Percentiles rank a stretch among this genome's conserved stretches.
These are phyloP conservation scores for Polydrusus tereticollis DNA, from an alignment of 2,888 invertebrate species.

Conservation along the genomic window DNA sequence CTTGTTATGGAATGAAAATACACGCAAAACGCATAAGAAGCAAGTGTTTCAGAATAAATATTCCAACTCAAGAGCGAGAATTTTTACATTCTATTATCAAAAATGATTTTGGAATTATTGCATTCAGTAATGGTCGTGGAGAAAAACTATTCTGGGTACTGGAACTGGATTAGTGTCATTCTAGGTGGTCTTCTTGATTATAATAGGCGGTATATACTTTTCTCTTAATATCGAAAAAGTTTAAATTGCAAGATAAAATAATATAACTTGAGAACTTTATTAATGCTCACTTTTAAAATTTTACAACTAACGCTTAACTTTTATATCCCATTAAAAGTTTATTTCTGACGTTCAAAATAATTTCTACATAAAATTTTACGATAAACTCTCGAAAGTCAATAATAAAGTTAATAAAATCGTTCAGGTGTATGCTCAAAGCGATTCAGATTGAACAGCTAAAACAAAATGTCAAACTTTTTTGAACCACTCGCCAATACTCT, in stretches of 20 bases:
- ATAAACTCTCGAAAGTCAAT: slow-evolving; percentile 40
- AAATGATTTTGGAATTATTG: too few species aligned
- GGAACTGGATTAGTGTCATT: too few species aligned
- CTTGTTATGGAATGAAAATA: too few species aligned
- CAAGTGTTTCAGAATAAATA: too few species aligned
- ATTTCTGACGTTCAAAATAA: slow-evolving; percentile 47
- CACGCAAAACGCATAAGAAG: too few species aligned
- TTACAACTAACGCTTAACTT: slow-evolving; percentile 9
- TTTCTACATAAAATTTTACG: slow-evolving; percentile 43
- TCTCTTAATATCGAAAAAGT: background rate
- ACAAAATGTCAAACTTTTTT: slow-evolving; percentile 22
- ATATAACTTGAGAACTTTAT: slow-evolving; percentile 6
- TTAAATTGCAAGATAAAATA: slow-evolving; percentile 6
- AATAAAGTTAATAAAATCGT: slow-evolving; percentile 35
- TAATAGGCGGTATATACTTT: too few species aligned
- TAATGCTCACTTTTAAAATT: slow-evolving; percentile 11
- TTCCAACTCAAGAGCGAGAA: too few species aligned
- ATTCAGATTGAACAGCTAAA: slow-evolving; percentile 8
- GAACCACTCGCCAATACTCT: background rate
- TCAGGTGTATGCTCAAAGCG: slow-evolving; percentile 25
- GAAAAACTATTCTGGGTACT: too few species aligned
- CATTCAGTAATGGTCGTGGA: too few species aligned
- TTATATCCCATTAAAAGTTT: slow-evolving; percentile 45
- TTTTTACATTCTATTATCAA: too few species aligned
- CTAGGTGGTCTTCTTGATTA: too few species aligned